Base-by-base conservation (phyloP, 2,888 invertebrate genomes). In the Nasonia oneida region DNA sequence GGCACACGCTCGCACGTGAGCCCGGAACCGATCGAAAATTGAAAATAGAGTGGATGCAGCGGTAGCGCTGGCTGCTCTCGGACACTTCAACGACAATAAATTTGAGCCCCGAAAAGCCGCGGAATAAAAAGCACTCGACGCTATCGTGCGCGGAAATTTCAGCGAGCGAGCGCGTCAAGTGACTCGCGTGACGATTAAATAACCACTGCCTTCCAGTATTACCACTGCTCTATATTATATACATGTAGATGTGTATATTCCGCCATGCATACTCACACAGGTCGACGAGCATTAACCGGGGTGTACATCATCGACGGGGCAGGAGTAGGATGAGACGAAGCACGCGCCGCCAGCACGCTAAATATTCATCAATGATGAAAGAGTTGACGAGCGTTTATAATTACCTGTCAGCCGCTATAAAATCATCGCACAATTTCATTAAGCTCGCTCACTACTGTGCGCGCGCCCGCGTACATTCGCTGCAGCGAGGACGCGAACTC, bases 391-490 rank as follows among this genome's bases (percentile, higher is more conserved):
- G 90, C 91, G 71, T 78, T 78, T 73, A 74, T 85, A 87, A 87
- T 92, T 92, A 91, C 91, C 92, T 92, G 92, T 92, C 92, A 91
- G 90, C 90, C 89, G 91, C 86, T 90, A 91, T 92, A 91, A 92
- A 92, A 92, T 92, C 91, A 92, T 91, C 91, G 90, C 89, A 90
- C 91, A 91, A 91, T 92, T 92, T 92, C 91, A 91, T 92, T 92
- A 92, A 90, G 84, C 76, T 83, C 84, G 12, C 67, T 37, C 37
- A 12, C 47, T 12, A 47, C 47, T 47, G 12, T 47, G 47, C 47
- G 8, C 8, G 10, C 42, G 42, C 37, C 4, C 47, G 47, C 47
- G 12, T 12, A 47, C 10, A 39, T 64, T 84, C 82, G 12, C n/a
- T 82, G 86, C 70, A 70, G 5, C 14, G 73, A n/a, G 73, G n/a